Evolutionary conservation across 2,797 vertebrate genomes (phyloP).

Genomic region (Notolepis coatsorum): DNA sequence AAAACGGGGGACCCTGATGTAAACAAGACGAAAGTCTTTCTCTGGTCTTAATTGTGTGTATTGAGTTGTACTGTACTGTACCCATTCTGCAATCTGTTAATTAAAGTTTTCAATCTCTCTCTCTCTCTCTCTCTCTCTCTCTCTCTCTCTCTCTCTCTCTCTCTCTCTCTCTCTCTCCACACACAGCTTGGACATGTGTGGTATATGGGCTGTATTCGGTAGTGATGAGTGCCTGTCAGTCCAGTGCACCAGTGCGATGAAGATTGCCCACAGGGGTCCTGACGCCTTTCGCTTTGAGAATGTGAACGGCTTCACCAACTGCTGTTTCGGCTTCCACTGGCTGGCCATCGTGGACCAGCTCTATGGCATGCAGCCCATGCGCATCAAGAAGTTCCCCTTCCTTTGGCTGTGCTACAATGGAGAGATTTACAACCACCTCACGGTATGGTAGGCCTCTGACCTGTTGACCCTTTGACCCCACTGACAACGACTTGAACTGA

Average conservation of each 20-base stretch:
- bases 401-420: conserved; percentile 97
- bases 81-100: no score
- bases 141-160: neutral
- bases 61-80: no score
- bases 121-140: neutral
- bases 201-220: conserved; percentile 97
- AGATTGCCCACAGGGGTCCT: conserved; percentile 92
- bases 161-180: neutral
- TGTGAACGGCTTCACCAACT: conserved; percentile 92
- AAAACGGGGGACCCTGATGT: no score
- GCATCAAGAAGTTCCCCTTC: conserved; percentile 90
- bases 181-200: conserved; percentile 87
- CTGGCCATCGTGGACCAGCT: conserved; percentile 92
- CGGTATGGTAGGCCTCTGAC: conserved; percentile 62
- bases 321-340: conserved; percentile 95
- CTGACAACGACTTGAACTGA: neutral
- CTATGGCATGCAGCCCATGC: conserved; percentile 94
- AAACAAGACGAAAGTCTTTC: no score
- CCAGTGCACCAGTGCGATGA: conserved; percentile 92
- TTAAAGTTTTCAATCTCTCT: no score
- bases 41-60: no score
- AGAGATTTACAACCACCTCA: conserved; percentile 94
- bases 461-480: neutral
- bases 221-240: conserved; percentile 91
- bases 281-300: conserved; percentile 97